phyloP scores from a whole-genome alignment of 2,113 vertebrate genomes.

The Noturus placidus region DNA sequence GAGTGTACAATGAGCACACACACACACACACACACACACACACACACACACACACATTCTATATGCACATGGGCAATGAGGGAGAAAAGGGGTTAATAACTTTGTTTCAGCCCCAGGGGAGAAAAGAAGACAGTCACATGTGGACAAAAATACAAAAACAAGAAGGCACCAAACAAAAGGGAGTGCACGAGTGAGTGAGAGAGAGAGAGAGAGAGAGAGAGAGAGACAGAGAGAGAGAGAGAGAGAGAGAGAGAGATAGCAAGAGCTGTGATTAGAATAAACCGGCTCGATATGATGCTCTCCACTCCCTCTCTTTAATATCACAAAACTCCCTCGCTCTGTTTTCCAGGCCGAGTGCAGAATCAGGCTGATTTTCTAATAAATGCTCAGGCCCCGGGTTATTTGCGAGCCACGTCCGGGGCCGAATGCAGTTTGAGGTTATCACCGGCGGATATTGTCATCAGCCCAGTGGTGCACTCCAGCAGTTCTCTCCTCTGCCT shows the following conservation, averaged over 20 bases:
- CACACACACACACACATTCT: conserved; percentile 11
- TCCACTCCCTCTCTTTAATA: conserved; percentile 54
- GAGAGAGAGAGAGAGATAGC: conserved; percentile 9
- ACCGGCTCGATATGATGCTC: conserved; percentile 37
- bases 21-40: too few relatives aligned
- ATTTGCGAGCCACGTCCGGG: conserved; percentile 63
- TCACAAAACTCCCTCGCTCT: conserved; percentile 45
- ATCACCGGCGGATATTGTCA: conserved; percentile 55
- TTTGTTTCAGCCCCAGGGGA: conserved; percentile 37
- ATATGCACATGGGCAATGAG: conserved; percentile 17
- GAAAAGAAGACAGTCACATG: conserved; percentile 38
- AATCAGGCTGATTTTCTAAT: conserved; percentile 73
- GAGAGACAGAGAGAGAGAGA: conserved; percentile 1
- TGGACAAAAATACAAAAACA: conserved; percentile 21
- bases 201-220: conserved; percentile 7
- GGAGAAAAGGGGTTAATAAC: conserved; percentile 42
- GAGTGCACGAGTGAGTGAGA: neutral
- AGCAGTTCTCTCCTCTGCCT: conserved; percentile 28
- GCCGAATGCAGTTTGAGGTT: conserved; percentile 57
- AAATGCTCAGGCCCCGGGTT: conserved; percentile 70
- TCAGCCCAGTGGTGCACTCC: conserved; percentile 39
- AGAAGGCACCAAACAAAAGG: too few relatives aligned
- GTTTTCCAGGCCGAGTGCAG: conserved; percentile 37
- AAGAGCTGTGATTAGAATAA: conserved; percentile 56
- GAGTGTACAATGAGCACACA: neutral